Evolutionary conservation across 2,113 vertebrate species (phyloP).

Genomic region (Butorides virescens): DNA sequence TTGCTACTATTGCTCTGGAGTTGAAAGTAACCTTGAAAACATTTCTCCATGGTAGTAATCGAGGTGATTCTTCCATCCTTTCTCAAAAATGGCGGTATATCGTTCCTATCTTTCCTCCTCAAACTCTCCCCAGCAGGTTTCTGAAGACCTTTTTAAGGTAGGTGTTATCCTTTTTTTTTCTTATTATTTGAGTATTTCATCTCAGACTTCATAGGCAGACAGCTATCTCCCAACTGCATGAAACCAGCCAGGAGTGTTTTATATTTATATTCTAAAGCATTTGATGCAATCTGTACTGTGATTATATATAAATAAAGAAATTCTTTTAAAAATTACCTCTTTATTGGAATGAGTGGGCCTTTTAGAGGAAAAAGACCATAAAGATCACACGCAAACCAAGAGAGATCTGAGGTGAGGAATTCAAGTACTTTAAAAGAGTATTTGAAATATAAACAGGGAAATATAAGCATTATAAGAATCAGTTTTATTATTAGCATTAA

Average conservation of each 20-base stretch:
- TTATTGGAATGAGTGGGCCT: neutral
- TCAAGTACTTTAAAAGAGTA: neutral
- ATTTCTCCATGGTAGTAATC: neutral
- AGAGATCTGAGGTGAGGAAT: constrained; percentile 2
- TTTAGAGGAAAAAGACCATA: neutral
- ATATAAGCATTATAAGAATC: neutral
- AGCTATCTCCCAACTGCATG: neutral
- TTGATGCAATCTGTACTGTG: constrained; percentile 20
- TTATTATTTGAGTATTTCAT: constrained; percentile 43
- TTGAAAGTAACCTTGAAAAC: constrained; percentile 63
- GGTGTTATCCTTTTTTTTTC: neutral
- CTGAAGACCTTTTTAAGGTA: constrained; percentile 24
- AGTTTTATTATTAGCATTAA: neutral
- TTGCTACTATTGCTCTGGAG: constrained; percentile 36
- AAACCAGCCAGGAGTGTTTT: constrained; percentile 1
- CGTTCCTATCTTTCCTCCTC: neutral
- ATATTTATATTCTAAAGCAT: neutral
- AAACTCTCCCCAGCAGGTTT: constrained; percentile 15
- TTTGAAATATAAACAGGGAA: neutral
- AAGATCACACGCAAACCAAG: neutral
- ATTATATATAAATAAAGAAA: constrained; percentile 16
- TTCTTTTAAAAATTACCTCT: neutral
- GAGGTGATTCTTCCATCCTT: constrained; percentile 26
- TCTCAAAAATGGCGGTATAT: constrained; percentile 27
- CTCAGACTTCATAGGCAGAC: constrained; percentile 17